Percentiles rank a stretch among this genome's conserved stretches.
phyloP scores from a whole-genome alignment of 2,113 vertebrate species.

The Peromyscus maniculatus region DNA sequence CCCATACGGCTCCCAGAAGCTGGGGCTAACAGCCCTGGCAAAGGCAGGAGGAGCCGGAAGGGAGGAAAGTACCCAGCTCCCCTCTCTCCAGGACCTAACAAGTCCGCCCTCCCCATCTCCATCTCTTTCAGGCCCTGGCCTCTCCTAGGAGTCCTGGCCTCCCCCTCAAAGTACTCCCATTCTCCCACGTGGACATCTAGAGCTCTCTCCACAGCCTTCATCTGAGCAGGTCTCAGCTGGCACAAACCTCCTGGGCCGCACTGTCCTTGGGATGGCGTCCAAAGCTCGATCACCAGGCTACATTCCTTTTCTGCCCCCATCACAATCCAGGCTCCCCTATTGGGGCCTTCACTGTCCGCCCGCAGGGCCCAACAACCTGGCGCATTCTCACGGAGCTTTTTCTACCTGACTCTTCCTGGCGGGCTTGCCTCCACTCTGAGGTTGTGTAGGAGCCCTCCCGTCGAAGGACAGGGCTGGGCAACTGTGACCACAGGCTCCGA shows the following conservation, averaged over 20 bases:
- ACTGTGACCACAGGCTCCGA: not conserved
- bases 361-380: not conserved
- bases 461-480: not conserved
- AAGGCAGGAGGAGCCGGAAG: not conserved
- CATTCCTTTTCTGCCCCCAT: not conserved
- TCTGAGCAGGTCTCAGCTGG: not conserved
- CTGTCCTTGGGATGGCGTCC: not conserved
- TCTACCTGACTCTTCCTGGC: not conserved
- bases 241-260: not conserved
- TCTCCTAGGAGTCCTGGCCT: not conserved
- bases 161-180: not conserved
- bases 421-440: not conserved
- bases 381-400: not conserved
- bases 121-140: not conserved
- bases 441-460: constrained; percentile 33
- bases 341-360: too few relatives aligned
- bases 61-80: not conserved
- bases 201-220: not conserved
- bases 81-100: not conserved
- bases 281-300: not conserved
- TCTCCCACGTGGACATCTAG: not conserved
- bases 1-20: not conserved
- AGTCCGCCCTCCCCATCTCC: not conserved
- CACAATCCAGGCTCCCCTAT: accelerated
- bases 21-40: not conserved